phyloP scores from a whole-genome alignment of 1,140 invertebrate genomes.

The Drosophila triauraria region DNA sequence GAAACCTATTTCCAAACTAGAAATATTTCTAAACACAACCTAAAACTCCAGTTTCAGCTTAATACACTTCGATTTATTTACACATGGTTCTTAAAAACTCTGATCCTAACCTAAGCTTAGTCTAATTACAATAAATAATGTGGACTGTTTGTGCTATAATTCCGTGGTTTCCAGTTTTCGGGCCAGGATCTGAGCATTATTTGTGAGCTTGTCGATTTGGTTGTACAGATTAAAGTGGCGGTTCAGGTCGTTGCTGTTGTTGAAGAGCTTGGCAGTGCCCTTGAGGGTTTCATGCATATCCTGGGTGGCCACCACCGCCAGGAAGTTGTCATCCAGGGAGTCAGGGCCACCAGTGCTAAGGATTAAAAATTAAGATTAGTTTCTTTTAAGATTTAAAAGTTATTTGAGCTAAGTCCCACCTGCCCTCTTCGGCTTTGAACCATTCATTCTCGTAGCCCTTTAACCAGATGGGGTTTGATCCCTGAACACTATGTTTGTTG shows the following conservation, averaged over 20 bases:
- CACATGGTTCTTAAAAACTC: conserved; percentile 34
- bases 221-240: conserved; percentile 89
- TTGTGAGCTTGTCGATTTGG: conserved; percentile 88
- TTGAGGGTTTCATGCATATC: conserved; percentile 80
- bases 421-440: conserved; percentile 94
- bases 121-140: conserved; percentile 61
- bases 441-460: conserved; percentile 97
- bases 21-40: neutral
- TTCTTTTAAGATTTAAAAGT: neutral
- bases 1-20: no score
- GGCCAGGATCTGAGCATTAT: conserved; percentile 86
- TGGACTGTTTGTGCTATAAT: conserved; percentile 55
- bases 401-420: conserved; percentile 84
- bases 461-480: conserved; percentile 98
- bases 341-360: conserved; percentile 89
- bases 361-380: neutral
- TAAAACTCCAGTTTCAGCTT: neutral
- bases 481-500: conserved; percentile 96
- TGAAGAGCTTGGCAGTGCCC: conserved; percentile 82
- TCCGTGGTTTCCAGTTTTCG: conserved; percentile 95
- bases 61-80: conserved; percentile 39
- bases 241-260: conserved; percentile 87
- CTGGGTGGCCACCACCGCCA: conserved; percentile 69
- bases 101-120: conserved; percentile 23
- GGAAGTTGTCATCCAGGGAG: conserved; percentile 93